Evolutionary conservation across 2,888 invertebrate genomes (phyloP).

Genomic region (Elgonia sp.): DNA sequence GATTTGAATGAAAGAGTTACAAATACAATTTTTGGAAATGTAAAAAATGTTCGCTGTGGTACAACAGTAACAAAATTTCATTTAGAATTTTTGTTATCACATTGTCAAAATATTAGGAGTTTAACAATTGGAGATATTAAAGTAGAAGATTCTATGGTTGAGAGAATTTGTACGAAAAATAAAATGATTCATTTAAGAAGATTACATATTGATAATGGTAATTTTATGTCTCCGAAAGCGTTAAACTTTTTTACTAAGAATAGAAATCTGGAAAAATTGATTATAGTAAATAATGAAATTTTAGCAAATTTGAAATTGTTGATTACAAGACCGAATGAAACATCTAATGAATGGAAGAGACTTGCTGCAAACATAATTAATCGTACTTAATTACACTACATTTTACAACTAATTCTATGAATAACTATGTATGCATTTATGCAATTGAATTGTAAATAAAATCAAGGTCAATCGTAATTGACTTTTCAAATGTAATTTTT

Average conservation of each 20-base stretch:
- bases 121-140: not conserved
- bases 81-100: constrained; percentile 10
- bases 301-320: not conserved
- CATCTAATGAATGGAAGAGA: not conserved
- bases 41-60: not conserved
- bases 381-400: too few species aligned
- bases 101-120: not conserved
- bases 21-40: not conserved
- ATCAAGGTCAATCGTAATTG: too few species aligned
- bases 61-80: not conserved
- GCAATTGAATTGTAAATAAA: too few species aligned
- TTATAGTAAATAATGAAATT: not conserved
- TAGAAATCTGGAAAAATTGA: not conserved
- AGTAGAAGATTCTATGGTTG: not conserved
- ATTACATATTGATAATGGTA: not conserved
- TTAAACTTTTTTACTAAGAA: not conserved
- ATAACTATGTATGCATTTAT: too few species aligned
- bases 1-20: too few species aligned
- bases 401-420: too few species aligned
- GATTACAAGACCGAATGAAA: not conserved
- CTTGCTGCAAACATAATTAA: not conserved
- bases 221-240: not conserved
- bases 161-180: not conserved
- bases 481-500: too few species aligned
- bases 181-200: not conserved